These are phyloP conservation scores for Corticium candelabrum DNA, from an alignment of 37 sponge, comb jelly and placozoan species.

Conservation along the genomic window DNA sequence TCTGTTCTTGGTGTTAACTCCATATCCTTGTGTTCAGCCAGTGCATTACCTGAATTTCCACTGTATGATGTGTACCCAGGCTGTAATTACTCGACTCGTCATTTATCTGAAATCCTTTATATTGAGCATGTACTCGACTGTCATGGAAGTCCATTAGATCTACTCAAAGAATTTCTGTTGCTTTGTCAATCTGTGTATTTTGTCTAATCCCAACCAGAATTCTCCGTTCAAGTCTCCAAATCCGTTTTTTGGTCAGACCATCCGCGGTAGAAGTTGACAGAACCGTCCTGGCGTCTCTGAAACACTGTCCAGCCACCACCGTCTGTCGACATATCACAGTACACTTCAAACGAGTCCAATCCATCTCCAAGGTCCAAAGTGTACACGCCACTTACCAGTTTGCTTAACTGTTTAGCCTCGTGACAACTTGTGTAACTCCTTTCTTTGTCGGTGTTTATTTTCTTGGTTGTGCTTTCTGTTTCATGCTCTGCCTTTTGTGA, in stretches of 20 bases:
- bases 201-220: neutral
- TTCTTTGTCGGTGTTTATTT: too few relatives aligned
- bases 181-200: neutral
- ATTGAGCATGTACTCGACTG: neutral
- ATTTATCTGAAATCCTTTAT: neutral
- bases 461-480: too few relatives aligned
- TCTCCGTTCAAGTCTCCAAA: neutral
- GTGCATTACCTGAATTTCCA: neutral
- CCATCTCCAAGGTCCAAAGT: too few relatives aligned
- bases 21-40: neutral
- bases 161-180: neutral
- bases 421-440: too few relatives aligned
- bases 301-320: neutral
- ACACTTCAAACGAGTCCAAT: too few relatives aligned
- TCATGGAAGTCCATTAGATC: neutral
- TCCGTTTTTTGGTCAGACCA: constrained; percentile 2
- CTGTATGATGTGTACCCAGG: neutral
- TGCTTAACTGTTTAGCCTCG: too few relatives aligned
- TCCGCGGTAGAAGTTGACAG: neutral
- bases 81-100: neutral
- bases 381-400: too few relatives aligned
- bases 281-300: neutral
- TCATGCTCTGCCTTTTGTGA: too few relatives aligned
- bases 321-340: neutral
- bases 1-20: neutral